A percentile compares a stretch with the other conserved stretches of the same genome.
These are phyloP conservation scores for Saccostrea echinata DNA, from an alignment of 1,140 invertebrate species.

Conservation along the genomic window DNA sequence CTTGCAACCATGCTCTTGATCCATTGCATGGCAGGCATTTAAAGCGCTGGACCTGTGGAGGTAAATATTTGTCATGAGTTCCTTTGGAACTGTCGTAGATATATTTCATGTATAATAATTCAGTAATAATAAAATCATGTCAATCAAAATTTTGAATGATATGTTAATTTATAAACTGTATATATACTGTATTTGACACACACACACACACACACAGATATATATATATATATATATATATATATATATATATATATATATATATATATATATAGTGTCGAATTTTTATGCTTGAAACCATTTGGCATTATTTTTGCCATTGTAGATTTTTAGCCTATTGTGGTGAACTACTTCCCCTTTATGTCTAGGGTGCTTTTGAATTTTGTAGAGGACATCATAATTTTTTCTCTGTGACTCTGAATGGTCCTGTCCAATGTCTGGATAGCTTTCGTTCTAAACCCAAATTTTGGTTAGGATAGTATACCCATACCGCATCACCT, in stretches of 20 bases:
- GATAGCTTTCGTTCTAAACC: slow-evolving; percentile 20
- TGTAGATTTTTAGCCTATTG: slow-evolving; percentile 34
- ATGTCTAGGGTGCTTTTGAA: slow-evolving; percentile 6
- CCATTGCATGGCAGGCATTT: neutral
- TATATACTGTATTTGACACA: too few relatives aligned
- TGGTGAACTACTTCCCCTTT: slow-evolving; percentile 44
- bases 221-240: too few relatives aligned
- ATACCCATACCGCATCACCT: slow-evolving; percentile 39
- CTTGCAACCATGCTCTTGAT: too few relatives aligned
- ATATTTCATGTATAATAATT: too few relatives aligned
- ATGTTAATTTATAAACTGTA: too few relatives aligned
- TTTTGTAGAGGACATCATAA: slow-evolving; percentile 36
- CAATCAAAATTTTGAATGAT: neutral
- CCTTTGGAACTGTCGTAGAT: too few relatives aligned
- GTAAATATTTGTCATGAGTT: too few relatives aligned
- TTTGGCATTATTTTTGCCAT: neutral
- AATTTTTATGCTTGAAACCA: neutral
- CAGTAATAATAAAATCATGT: neutral
- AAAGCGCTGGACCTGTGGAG: neutral
- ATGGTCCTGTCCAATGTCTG: slow-evolving; percentile 16
- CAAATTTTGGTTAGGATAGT: neutral
- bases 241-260: neutral
- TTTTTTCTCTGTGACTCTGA: slow-evolving; percentile 22
- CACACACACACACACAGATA: too few relatives aligned
- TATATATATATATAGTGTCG: neutral